Base-by-base conservation (phyloP, 92 coral and sea anemone genomes). In the Isaurus tuberculatus region DNA sequence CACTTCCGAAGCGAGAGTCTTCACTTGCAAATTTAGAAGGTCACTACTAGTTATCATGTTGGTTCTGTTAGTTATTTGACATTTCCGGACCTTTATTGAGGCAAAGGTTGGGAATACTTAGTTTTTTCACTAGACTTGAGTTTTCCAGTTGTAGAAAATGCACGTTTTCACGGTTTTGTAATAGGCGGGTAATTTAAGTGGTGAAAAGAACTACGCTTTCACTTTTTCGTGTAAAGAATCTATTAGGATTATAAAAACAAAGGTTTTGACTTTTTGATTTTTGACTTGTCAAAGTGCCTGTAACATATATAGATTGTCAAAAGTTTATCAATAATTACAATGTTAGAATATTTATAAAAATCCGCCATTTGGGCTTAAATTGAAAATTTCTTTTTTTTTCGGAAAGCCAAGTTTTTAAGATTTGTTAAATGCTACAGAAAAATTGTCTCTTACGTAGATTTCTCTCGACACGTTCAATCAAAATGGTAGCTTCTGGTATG, bases 1-100 rank as follows among this genome's bases (percentile, higher is more conserved):
- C 82, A 0, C 51, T 77, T 32, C 82, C 82, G 8, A 77, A 40
- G 57, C 82, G 82, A 37, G 51, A 77, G 0, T 77, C 82, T 31
- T 77, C 82, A 20, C 69, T 77, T 37, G 82, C 33, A 20, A 77
- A 77, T 32, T 43, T 72, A 71, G 58, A 27, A 23, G 23, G 19
- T 2, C 49, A 69, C 31, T n/a, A n/a, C 20, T 15, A 34, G 20
- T 69, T 55, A 7, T 17, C 19, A 2, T 17, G 20, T 55, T n/a
- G 26, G 25, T 17, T 19, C 63, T 17, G 63, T 55, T n/a, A n/a
- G 8, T 55, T 13, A 40, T 40, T 40, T 40, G 46, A 40, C 7
- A 40, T 13, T 40, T 40, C 46, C 46, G 7, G 11, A 40, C 9
- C 7, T 13, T 40, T 13, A 40, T 13, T 13, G 46, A 40, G 46